Evolutionary conservation across 2,888 invertebrate species (phyloP).

Genomic region (Melinaea menophilus): DNA sequence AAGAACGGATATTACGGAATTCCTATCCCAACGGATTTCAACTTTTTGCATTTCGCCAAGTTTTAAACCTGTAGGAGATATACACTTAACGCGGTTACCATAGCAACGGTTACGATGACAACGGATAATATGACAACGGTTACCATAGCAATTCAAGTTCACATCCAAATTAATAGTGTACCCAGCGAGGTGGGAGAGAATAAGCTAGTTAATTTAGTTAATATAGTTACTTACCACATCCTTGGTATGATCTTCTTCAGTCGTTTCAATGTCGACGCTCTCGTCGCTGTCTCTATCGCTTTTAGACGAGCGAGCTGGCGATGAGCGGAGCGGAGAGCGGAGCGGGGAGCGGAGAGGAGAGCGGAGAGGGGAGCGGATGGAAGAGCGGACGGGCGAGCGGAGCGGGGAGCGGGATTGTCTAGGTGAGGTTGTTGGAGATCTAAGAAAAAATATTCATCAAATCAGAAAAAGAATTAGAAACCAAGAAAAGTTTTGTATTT

Average conservation of each 20-base stretch:
- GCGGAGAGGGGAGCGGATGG: constrained; percentile 37
- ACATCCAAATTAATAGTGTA: no score
- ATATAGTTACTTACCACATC: constrained; percentile 53
- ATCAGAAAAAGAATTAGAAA: neutral
- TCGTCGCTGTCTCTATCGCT: constrained; percentile 86
- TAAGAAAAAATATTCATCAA: constrained; percentile 1
- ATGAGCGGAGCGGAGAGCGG: constrained; percentile 51
- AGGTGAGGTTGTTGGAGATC: constrained; percentile 55
- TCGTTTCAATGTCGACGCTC: constrained; percentile 91
- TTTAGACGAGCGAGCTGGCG: constrained; percentile 54
- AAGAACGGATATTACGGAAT: no score
- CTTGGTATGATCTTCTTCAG: constrained; percentile 82
- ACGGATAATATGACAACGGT: no score
- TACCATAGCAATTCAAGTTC: no score
- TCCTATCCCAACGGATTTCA: no score
- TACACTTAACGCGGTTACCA: no score
- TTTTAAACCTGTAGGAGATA: no score
- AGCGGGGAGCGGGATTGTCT: constrained; percentile 40
- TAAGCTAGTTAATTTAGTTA: no score
- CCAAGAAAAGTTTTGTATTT: neutral
- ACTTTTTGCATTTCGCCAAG: no score
- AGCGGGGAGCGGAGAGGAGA: constrained; percentile 38
- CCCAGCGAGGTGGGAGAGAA: no score
- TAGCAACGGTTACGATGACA: no score
- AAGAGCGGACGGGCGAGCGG: constrained; percentile 36